phyloP scores from a whole-genome alignment of 2,888 invertebrate genomes.

The Hartigia nigra region DNA sequence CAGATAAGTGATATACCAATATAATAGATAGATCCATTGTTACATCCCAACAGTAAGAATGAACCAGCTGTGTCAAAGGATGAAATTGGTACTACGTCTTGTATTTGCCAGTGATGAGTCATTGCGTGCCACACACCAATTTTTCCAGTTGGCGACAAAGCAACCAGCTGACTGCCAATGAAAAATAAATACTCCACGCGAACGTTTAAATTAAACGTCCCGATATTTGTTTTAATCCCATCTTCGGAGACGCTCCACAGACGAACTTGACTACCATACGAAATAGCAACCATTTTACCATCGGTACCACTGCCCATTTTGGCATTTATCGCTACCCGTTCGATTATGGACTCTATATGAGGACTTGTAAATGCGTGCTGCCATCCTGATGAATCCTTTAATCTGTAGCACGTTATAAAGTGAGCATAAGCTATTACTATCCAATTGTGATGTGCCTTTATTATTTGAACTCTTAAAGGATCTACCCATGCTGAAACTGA shows the following conservation, averaged over 20 bases:
- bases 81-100: conserved; percentile 94
- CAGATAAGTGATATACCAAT: conserved; percentile 75
- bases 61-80: conserved; percentile 98
- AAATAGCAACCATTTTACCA: conserved; percentile 86
- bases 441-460: conserved; percentile 98
- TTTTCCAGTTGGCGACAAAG: conserved; percentile 90
- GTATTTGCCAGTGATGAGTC: conserved; percentile 98
- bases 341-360: conserved; percentile 88
- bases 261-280: conserved; percentile 80
- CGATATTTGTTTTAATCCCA: conserved; percentile 79
- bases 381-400: conserved; percentile 98
- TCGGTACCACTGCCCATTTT: conserved; percentile 70
- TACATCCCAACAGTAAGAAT: conserved; percentile 93
- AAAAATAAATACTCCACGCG: conserved; percentile 96
- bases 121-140: conserved; percentile 99
- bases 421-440: conserved; percentile 96
- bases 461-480: conserved; percentile 88
- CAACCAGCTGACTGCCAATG: conserved; percentile 98
- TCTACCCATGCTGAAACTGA: conserved; percentile 82
- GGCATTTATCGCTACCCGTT: conserved; percentile 90
- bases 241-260: conserved; percentile 85
- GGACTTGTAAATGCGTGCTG: conserved; percentile 94
- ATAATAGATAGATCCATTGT: conserved; percentile 96
- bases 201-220: conserved; percentile 90
- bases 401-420: conserved; percentile 92